Conservation (phyloP, 30 jellyfish, hydroid and myxozoan species). For the Chrysaora quinquecirrha region DNA sequence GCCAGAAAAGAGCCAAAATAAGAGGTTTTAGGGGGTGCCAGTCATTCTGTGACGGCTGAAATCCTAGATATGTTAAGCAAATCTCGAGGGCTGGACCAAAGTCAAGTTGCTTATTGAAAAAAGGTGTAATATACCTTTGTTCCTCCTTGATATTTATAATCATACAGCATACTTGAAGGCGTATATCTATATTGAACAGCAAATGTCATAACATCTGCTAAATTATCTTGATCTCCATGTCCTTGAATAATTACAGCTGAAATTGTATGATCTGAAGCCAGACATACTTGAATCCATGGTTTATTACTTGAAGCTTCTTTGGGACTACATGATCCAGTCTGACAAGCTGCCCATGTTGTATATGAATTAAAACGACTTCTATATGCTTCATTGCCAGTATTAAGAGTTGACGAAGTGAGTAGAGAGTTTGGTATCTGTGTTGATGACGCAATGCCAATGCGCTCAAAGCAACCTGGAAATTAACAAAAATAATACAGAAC, state of each 20-base stretch:
- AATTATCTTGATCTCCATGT: conserved; percentile 26
- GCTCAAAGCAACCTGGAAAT: conserved; percentile 29
- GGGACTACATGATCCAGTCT: conserved; percentile 30
- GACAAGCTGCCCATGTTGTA: conserved; percentile 49
- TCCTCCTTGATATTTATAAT: no score
- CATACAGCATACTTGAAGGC: no score
- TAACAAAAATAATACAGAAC: not conserved
- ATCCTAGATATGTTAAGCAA: no score
- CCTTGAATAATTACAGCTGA: conserved; percentile 53
- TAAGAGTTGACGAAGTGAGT: conserved; percentile 40
- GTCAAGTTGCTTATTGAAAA: no score
- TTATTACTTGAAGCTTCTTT: conserved; percentile 30
- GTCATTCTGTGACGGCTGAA: no score
- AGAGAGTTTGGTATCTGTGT: conserved; percentile 1
- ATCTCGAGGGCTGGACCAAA: no score
- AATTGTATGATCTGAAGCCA: conserved; percentile 3
- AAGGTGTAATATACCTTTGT: no score
- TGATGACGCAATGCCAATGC: conserved; percentile 28
- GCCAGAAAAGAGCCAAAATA: no score
- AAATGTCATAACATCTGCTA: conserved; percentile 44
- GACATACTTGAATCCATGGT: conserved; percentile 68
- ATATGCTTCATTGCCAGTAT: conserved; percentile 18
- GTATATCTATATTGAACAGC: conserved; percentile 7
- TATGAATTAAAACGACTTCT: conserved; percentile 30
- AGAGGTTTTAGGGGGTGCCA: no score